Evolutionary conservation across 2,888 invertebrate genomes (phyloP), one percentile per base, ranked within the genome.

Genomic region (Dryobotodes eremita): DNA sequence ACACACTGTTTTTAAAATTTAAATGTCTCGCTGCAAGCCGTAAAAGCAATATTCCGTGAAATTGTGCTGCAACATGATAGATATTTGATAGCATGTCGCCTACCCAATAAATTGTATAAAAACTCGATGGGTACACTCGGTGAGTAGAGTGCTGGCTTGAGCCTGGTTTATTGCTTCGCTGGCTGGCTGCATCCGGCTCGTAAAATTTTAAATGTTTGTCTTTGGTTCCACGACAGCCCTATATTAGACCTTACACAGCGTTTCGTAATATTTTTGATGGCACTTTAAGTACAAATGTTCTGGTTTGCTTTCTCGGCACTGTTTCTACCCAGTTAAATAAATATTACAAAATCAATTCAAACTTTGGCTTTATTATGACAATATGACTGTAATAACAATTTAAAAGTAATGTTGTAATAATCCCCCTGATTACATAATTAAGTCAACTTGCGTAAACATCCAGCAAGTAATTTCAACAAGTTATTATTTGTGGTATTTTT

Each of bases 171-270:
- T 85, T 85, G 79, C 88, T n/a, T 15, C 78, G 74, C 77, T 76
- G 75, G 79, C 80, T 84, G 81, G 80, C 87, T 90, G 89, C 90
- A 92, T 90, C 91, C 89, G 89, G 89, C 84, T 90, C 91, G 85
- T 92, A 90, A 92, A 92, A 89, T 83, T 88, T 91, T 90, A 88
- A 91, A 90, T 90, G 90, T 89, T 89, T 91, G 78, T 84, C 82
- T 89, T 89, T 86, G 88, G 88, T 90, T 86, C 87, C 79, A 87
- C 84, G 82, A 84, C 80, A 83, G 82, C 86, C 85, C 85, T 88
- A 81, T 86, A 89, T 82, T 83, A 80, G 74, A 75, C 68, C 80
- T 71, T 82, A 82, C 62, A 79, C 70, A 66, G 70, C 69, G 65
- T 69, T 80, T 74, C 57, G 53, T 76, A 69, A 79, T 46, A 86